These are phyloP conservation scores for Pyrrhosoma nymphula DNA, from an alignment of 2,888 invertebrate genomes.

Conservation along the genomic window DNA sequence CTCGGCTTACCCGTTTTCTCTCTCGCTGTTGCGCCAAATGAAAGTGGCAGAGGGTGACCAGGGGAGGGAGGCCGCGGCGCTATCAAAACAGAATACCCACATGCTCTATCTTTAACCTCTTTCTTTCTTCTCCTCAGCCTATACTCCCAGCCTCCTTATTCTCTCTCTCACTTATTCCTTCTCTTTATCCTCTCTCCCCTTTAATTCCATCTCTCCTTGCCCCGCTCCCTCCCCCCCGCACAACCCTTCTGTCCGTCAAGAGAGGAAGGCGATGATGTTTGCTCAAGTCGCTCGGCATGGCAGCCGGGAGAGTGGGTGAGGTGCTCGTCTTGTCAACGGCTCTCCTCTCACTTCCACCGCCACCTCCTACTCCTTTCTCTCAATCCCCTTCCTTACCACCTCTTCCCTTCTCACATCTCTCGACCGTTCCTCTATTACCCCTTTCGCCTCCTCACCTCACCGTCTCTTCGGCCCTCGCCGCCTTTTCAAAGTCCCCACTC, in stretches of 20 bases:
- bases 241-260: slow-evolving; percentile 43
- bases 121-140: background rate
- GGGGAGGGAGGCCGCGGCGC: background rate
- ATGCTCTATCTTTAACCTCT: background rate
- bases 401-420: background rate
- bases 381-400: background rate
- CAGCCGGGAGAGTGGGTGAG: slow-evolving; percentile 65
- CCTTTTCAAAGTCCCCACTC: background rate
- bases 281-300: slow-evolving; percentile 58
- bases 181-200: slow-evolving; percentile 33
- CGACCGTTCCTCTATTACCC: background rate
- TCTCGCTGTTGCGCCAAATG: slow-evolving; percentile 28
- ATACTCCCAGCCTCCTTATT: background rate
- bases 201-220: background rate
- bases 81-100: slow-evolving; percentile 57
- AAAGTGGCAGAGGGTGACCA: slow-evolving; percentile 19
- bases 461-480: background rate
- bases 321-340: slow-evolving; percentile 63
- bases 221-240: background rate
- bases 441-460: slow-evolving; percentile 27
- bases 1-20: background rate
- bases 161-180: background rate
- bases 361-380: background rate
- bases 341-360: slow-evolving; percentile 44
- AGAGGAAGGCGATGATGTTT: slow-evolving; percentile 58